These are phyloP conservation scores for Hemithea aestivaria DNA, from an alignment of 2,888 invertebrate species.

Conservation along the genomic window DNA sequence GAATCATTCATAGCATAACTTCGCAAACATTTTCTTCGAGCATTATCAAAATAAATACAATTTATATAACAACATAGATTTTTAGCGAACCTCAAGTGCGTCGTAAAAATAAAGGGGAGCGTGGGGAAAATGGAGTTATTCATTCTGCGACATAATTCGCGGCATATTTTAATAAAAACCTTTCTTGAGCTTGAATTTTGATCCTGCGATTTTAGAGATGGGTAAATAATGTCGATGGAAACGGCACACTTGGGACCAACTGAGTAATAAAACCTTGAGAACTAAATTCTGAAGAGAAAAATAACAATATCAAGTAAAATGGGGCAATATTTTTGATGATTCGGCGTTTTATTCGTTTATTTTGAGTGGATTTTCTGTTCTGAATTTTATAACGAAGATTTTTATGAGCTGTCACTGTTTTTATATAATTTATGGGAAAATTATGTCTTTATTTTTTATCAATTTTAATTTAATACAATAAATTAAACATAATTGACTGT, in stretches of 20 bases:
- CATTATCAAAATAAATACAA: conserved; percentile 31
- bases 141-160: conserved; percentile 59
- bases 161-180: conserved; percentile 64
- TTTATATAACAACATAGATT: conserved; percentile 25
- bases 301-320: no score
- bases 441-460: no score
- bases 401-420: no score
- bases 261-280: no score
- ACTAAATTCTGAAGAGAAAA: no score
- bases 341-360: not conserved
- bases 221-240: not conserved
- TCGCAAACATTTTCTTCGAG: conserved; percentile 21
- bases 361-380: no score
- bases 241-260: no score
- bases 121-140: conserved; percentile 53
- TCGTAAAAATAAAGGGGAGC: conserved; percentile 51
- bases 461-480: no score
- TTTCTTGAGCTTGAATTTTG: conserved; percentile 23
- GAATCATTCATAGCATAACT: conserved; percentile 27
- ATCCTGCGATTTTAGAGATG: conserved; percentile 14
- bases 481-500: no score
- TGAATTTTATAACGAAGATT: no score
- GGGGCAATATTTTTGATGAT: not conserved
- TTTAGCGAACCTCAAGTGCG: conserved; percentile 38
- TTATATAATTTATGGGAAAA: no score